phyloP scores from a whole-genome alignment of 2,113 vertebrate species.

The Pelmatolapia mariae region DNA sequence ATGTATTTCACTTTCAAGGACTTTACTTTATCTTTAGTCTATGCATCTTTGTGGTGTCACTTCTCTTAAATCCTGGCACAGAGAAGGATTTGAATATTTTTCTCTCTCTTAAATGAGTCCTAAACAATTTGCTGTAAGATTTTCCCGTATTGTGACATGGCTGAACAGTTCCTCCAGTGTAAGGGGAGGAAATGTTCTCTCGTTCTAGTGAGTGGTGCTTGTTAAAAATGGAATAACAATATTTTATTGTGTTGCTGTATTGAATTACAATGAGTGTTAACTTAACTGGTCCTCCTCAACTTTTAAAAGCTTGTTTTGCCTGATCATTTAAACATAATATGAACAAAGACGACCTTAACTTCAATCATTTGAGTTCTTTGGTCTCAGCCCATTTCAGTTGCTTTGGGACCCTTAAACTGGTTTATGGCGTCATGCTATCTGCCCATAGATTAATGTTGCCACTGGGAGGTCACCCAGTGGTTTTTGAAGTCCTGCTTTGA shows the following conservation, averaged over 20 bases:
- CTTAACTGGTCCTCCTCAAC: neutral
- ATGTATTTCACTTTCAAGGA: neutral
- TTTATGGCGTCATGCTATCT: neutral
- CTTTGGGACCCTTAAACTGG: neutral
- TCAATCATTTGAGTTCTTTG: neutral
- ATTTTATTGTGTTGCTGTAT: neutral
- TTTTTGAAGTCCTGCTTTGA: neutral
- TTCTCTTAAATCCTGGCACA: neutral
- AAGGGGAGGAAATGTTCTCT: neutral
- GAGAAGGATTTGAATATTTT: neutral
- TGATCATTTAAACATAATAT: neutral
- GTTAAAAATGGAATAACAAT: neutral
- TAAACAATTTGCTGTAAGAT: neutral
- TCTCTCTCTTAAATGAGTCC: neutral
- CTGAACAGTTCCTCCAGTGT: neutral
- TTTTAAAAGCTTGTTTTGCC: neutral
- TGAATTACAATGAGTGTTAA: neutral
- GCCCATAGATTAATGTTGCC: neutral
- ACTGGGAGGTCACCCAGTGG: neutral
- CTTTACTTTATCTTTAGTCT: neutral
- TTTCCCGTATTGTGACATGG: neutral
- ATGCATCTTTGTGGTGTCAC: neutral
- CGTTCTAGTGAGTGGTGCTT: neutral
- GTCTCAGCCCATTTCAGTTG: neutral
- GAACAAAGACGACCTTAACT: neutral